Evolutionary conservation across 2,113 vertebrate species (phyloP).

Genomic region (Sakesphorus luctuosus): DNA sequence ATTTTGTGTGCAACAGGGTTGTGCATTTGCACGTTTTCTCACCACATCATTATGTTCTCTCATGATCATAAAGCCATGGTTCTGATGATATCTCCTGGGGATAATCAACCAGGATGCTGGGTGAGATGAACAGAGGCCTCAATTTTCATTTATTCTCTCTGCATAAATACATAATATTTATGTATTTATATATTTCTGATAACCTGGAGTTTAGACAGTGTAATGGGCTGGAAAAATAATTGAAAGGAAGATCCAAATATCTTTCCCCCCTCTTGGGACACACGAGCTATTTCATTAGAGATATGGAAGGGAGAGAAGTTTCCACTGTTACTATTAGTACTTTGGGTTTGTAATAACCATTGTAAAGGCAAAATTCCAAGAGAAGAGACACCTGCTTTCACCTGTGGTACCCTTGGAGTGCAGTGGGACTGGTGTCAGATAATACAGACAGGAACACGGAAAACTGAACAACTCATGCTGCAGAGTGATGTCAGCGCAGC

Average conservation of each 20-base stretch:
- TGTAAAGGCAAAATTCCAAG: background rate
- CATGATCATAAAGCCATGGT: background rate
- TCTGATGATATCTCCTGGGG: background rate
- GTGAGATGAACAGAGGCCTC: background rate
- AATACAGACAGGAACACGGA: background rate
- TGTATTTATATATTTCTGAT: slow-evolving; percentile 7
- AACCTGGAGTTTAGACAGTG: slow-evolving; percentile 31
- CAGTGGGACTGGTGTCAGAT: background rate
- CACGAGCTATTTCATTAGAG: slow-evolving; percentile 16
- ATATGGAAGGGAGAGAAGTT: background rate
- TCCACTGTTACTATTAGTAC: background rate
- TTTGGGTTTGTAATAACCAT: background rate
- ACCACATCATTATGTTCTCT: background rate
- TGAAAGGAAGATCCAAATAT: slow-evolving; percentile 36
- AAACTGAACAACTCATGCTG: background rate
- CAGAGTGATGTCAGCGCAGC: background rate
- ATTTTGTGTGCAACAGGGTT: background rate
- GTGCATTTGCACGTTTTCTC: background rate
- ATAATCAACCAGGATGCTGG: background rate
- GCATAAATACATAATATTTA: background rate
- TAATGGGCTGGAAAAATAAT: slow-evolving; percentile 72
- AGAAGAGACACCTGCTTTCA: background rate
- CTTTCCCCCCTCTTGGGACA: background rate
- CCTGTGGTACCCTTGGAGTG: background rate
- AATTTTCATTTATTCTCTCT: background rate